Conservation (phyloP, 2,888 invertebrate genomes). For the Danaus chrysippus region DNA sequence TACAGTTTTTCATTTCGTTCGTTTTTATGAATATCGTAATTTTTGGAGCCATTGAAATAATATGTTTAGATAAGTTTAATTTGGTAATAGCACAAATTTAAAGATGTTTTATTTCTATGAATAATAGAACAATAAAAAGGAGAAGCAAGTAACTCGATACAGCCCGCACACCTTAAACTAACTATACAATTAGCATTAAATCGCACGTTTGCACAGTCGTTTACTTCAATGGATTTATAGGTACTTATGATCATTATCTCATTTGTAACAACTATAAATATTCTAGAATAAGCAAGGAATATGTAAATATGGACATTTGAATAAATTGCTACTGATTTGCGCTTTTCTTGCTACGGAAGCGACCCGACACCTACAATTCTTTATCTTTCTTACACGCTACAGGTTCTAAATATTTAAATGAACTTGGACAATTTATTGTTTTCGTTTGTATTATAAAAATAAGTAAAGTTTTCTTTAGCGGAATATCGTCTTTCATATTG, state of each 20-base stretch:
- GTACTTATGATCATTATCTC: slow-evolving; percentile 13
- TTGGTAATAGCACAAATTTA: no score
- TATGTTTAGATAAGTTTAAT: no score
- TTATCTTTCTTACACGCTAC: slow-evolving; percentile 11
- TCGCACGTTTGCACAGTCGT: not conserved
- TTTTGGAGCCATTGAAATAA: no score
- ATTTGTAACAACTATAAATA: slow-evolving; percentile 20
- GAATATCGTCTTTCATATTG: not conserved
- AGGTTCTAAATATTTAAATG: not conserved
- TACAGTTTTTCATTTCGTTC: no score
- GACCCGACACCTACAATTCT: slow-evolving; percentile 24
- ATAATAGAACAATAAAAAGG: not conserved
- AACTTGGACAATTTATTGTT: not conserved
- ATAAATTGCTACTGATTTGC: slow-evolving; percentile 27
- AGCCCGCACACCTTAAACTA: not conserved
- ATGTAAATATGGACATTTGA: slow-evolving; percentile 22
- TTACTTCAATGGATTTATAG: slow-evolving; percentile 15
- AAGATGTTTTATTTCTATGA: no score
- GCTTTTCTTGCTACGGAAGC: slow-evolving; percentile 23
- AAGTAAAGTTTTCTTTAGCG: not conserved
- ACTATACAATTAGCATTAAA: not conserved
- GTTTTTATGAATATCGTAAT: no score
- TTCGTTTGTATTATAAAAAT: not conserved
- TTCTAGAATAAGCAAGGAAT: slow-evolving; percentile 17
- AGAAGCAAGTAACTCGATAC: not conserved